phyloP scores from a whole-genome alignment of 2,797 vertebrate genomes.

The Ficedula albicollis region DNA sequence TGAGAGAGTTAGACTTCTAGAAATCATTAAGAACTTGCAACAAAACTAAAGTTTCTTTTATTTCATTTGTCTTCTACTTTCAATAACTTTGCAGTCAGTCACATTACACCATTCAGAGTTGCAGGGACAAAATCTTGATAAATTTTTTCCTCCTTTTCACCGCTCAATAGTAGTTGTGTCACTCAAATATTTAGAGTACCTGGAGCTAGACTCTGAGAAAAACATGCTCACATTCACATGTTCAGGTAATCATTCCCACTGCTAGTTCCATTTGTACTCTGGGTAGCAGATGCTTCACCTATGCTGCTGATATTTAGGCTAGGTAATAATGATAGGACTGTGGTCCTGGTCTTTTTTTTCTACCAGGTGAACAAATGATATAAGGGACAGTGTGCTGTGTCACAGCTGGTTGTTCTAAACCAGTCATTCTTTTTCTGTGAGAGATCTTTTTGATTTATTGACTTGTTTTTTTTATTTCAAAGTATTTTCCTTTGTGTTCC shows the following conservation, averaged over 20 bases:
- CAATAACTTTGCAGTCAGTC: background rate
- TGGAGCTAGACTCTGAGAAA: background rate
- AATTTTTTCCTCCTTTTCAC: background rate
- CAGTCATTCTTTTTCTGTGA: background rate
- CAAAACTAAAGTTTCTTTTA: background rate
- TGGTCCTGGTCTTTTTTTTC: background rate
- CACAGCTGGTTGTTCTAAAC: background rate
- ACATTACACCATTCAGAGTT: background rate
- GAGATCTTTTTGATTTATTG: background rate
- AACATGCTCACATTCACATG: background rate
- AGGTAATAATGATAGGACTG: background rate
- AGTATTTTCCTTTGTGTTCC: background rate
- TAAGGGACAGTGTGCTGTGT: background rate
- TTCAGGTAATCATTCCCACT: background rate
- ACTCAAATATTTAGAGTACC: background rate
- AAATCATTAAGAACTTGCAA: background rate
- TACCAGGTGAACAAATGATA: background rate
- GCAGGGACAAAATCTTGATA: background rate
- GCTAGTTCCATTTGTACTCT: background rate
- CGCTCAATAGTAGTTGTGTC: background rate
- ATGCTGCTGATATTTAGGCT: background rate
- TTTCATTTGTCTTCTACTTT: background rate
- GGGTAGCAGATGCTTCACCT: background rate
- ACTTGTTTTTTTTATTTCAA: background rate
- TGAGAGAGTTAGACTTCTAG: background rate